Conservation (phyloP, 2,113 vertebrate species). For the Corythornis cristatus region DNA sequence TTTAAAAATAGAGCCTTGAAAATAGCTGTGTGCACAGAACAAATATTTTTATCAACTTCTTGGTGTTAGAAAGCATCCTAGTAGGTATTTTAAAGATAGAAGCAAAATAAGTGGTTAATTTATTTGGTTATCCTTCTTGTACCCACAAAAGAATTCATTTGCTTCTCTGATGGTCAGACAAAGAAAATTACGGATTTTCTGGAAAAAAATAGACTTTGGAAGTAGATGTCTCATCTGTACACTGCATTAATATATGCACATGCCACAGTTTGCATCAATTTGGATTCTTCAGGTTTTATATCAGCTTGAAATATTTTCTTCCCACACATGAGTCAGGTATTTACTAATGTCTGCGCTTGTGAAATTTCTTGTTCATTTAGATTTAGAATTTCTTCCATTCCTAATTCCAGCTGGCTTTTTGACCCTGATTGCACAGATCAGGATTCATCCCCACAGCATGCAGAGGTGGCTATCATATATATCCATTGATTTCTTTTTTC, state of each 20-base stretch:
- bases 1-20: background rate
- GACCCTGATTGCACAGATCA: constrained; percentile 19
- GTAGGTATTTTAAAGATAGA: background rate
- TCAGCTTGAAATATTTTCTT: background rate
- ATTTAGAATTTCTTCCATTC: background rate
- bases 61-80: background rate
- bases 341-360: background rate
- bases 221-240: background rate
- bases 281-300: background rate
- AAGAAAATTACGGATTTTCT: background rate
- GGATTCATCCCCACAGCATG: background rate
- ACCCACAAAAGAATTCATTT: background rate
- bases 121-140: background rate
- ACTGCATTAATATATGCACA: background rate
- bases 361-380: background rate
- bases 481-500: background rate
- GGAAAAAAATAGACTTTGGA: background rate
- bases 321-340: background rate
- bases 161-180: background rate
- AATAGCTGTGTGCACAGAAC: background rate
- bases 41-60: background rate
- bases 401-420: constrained; percentile 14
- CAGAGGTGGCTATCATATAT: background rate
- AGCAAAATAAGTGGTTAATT: background rate
- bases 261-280: background rate